phyloP scores from a whole-genome alignment of 2,797 vertebrate genomes.

The Galago senegalensis region DNA sequence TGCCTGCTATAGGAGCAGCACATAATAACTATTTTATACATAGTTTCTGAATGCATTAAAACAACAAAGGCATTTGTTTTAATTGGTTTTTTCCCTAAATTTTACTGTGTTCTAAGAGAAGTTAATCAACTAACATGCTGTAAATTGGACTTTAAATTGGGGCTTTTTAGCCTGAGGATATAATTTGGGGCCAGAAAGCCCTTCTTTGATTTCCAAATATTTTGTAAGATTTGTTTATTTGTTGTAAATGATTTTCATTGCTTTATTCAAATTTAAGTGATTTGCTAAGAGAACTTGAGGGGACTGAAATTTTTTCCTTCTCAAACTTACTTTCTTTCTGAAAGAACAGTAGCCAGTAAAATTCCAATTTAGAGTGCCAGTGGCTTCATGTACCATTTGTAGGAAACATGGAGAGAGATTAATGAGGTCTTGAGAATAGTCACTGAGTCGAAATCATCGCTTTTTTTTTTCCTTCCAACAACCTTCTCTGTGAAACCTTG shows the following conservation, averaged over 20 bases:
- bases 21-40: not conserved
- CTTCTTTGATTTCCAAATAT: not conserved
- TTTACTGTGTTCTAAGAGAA: conserved; percentile 11
- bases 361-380: conserved; percentile 39
- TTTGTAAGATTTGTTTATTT: not conserved
- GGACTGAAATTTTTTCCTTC: conserved; percentile 52
- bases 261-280: conserved; percentile 40
- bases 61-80: not conserved
- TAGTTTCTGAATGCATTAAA: not conserved
- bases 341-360: conserved; percentile 62
- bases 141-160: not conserved
- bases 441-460: conserved; percentile 41
- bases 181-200: not conserved
- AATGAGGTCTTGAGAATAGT: conserved; percentile 61
- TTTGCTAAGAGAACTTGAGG: not conserved
- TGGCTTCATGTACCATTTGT: not conserved
- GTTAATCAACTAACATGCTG: not conserved
- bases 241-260: not conserved
- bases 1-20: not conserved
- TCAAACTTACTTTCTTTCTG: not conserved
- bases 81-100: not conserved
- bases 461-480: conserved; percentile 10
- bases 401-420: conserved; percentile 7
- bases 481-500: conserved; percentile 64
- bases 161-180: not conserved